Evolutionary conservation across 2,888 invertebrate genomes (phyloP).

Genomic region (Erebia epiphron): DNA sequence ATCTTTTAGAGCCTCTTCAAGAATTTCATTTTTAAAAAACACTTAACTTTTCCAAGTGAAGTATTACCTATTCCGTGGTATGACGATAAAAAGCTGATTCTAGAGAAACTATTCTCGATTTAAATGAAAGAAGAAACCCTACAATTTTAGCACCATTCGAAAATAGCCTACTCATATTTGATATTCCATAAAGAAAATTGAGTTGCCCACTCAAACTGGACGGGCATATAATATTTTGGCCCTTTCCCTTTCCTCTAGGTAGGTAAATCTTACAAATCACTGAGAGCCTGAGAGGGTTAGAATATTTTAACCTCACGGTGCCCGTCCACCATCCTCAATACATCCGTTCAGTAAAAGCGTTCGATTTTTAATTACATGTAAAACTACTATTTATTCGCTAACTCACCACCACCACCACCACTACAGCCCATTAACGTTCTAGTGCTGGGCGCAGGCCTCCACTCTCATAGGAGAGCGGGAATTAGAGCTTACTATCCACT

Average conservation of each 20-base stretch:
- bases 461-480: too few relatives aligned
- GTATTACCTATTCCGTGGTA: too few relatives aligned
- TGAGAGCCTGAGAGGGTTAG: conserved; percentile 36
- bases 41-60: too few relatives aligned
- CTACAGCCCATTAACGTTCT: too few relatives aligned
- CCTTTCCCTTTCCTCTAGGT: background rate
- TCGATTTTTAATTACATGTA: background rate
- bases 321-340: conserved; percentile 9
- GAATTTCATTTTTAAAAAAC: background rate
- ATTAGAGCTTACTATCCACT: too few relatives aligned
- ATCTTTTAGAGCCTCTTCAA: too few relatives aligned
- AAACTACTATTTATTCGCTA: too few relatives aligned
- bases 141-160: background rate
- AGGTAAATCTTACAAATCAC: conserved; percentile 39
- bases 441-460: too few relatives aligned
- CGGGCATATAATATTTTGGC: conserved; percentile 35
- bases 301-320: conserved; percentile 30
- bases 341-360: background rate
- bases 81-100: background rate
- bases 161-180: conserved; percentile 15
- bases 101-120: background rate
- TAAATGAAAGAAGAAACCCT: background rate
- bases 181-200: conserved; percentile 39
- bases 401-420: too few relatives aligned
- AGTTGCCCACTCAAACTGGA: conserved; percentile 22